Evolutionary conservation across 2,113 vertebrate species (phyloP), one percentile per base, ranked within the genome.

Genomic region (rabbit (Oryctolagus cuniculus)): DNA sequence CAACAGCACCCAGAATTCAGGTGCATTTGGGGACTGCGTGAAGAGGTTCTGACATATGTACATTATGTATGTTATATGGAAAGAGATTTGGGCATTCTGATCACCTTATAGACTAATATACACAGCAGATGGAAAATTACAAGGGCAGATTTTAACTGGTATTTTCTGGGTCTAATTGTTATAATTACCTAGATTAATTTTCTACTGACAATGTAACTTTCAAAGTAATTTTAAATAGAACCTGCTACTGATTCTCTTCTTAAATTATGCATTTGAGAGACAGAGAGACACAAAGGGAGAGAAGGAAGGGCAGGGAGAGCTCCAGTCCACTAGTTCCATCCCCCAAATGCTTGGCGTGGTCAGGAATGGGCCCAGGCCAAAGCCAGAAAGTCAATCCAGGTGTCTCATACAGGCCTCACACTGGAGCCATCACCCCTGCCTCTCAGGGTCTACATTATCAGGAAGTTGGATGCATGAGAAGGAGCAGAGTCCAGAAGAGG

Each of bases 151-250:
- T 79, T 78, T 84, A 73, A 55, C 3, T 91, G 1, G 16, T 58
- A n/a, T 73, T 73, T 84, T 88, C 2, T 87, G 31, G 73, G 64
- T 74, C 49, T 91, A 74, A 38, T 58, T 91, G 27, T 67, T 75
- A 34, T 44, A 86, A 51, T 70, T 82, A 79, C 34, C 95, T 79
- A 95, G 29, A 6, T 73, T 51, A 72, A 34, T 51, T 80, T 79
- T 63, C 9, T 74, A 31, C 15, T 66, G 77, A 27, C 38, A 78
- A 7, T 74, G 29, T 36, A 63, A 83, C 85, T 69, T 91, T 2
- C 12, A 84, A 75, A 82, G 11, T 34, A 13, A 70, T 55, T 90
- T 87, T 84, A 72, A 11, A 34, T 10, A 61, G 53, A 79, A 63
- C 11, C 79, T 73, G 1, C 21, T 31, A 87, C 3, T 93, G 63